Evolutionary conservation across 2,797 vertebrate genomes (phyloP), one percentile per base, ranked within the genome.

Genomic region (Pseudomugil tenellus): DNA sequence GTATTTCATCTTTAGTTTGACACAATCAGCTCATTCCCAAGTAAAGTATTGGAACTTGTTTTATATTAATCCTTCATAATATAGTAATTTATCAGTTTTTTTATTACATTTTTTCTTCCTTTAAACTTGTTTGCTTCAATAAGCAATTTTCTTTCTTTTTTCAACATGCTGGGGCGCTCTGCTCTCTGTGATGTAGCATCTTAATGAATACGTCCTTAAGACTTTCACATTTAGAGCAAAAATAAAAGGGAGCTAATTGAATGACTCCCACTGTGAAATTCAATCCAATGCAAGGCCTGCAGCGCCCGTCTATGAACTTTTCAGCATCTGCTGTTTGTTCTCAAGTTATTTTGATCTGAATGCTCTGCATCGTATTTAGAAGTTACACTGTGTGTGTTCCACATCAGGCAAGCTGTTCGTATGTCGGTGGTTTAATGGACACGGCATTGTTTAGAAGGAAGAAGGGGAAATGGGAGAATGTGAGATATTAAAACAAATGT

Each of bases 241-340:
- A 29, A 53, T 17, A 53, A 28, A 53, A 6, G 8, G n/a, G 26
- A 70, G 48, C 53, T 58, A 80, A 75, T 77, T 13, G 65, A 80
- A 74, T 57, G 64, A 58, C 49, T 78, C 62, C 43, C 46, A 32
- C 53, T 58, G 32, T 66, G 37, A 77, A 73, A 77, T 21, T 58
- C 6, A 64, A 58, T 69, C 55, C 39, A 56, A 21, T 6, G 6
- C 2, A 2, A 26, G 35, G 59, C 74, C 59, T 63, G 55, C 19
- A 79, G 72, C 46, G 1, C 49, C 10, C 56, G 70, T 2, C 14
- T 39, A 21, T 46, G 49, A 68, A 58, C 51, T 54, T 52, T 39
- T 48, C 54, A 25, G 58, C 11, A 4, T 19, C 19, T n/a, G 26
- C 58, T 53, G 35, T 53, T 61, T 29, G 10, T 51, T 6, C 41